Evolutionary conservation across 2,888 invertebrate species (phyloP).

Genomic region (Stenotaenia linearis): DNA sequence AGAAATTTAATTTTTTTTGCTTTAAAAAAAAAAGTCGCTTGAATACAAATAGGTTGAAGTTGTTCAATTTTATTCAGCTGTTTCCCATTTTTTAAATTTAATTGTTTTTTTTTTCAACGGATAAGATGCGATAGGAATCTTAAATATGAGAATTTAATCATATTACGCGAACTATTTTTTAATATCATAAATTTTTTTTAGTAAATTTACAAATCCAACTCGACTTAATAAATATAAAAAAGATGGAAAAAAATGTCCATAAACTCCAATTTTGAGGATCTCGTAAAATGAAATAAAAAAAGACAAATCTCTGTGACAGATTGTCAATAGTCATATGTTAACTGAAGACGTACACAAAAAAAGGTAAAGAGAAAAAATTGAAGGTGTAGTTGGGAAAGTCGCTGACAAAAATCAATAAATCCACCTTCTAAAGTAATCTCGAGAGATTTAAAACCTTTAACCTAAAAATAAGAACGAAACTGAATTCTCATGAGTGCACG

Average conservation of each 20-base stretch:
- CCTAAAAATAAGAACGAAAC: not conserved
- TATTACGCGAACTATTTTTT: not conserved
- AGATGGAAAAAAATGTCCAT: not conserved
- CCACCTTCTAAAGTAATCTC: not conserved
- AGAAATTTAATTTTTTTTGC: not conserved
- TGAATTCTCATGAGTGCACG: not conserved
- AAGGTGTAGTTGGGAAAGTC: not conserved
- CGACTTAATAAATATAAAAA: not conserved
- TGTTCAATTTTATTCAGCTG: not conserved
- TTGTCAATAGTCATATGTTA: slow-evolving; percentile 20
- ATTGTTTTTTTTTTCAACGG: not conserved
- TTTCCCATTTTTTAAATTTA: not conserved
- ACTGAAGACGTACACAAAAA: slow-evolving; percentile 1
- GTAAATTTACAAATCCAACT: not conserved
- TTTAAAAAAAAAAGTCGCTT: not conserved
- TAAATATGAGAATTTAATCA: not conserved
- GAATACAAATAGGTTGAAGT: not conserved
- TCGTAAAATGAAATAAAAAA: not conserved
- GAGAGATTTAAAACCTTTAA: slow-evolving; percentile 26
- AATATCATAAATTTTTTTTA: not conserved
- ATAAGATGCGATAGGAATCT: not conserved
- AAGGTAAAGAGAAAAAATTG: not conserved
- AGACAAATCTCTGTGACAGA: slow-evolving; percentile 23
- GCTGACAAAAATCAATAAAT: slow-evolving; percentile 8
- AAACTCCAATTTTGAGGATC: slow-evolving; percentile 19